Base-by-base conservation (phyloP, 2,797 vertebrate species). In the Argentina silus region DNA sequence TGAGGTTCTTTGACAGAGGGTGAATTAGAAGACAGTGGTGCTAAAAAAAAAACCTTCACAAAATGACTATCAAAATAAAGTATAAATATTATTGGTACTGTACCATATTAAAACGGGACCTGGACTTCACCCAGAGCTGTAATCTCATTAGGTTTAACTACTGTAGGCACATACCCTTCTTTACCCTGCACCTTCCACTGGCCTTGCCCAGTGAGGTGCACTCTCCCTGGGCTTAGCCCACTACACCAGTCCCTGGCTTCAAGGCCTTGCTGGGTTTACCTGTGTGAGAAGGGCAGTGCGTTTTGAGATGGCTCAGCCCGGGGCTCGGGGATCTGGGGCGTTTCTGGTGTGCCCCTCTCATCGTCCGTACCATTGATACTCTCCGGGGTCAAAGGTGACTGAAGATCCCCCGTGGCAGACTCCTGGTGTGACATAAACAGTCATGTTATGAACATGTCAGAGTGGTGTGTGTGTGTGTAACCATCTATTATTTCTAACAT, bases 291-390 rank as follows among this genome's bases (percentile, higher is more conserved):
- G 89, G 94, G 90, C 86, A 97, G 93, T 79, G 95, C 93, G 73
- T 97, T 97, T 89, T 96, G 95, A 79, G 96, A 92, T 78, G 94
- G 93, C 90, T 98, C 96, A 69, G 93, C 88, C 83, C 95, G 92
- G 86, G 94, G 87, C 84, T 96, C 96, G 0, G 88, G 85, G 88
- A 93, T 95, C 88, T 95, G 95, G 0, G 93, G 94, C 53, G 93
- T 88, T 76, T 95, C 94, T 0, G 94, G 93, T 2, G 91, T 44
- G 7, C 19, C 90, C 80, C 94, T 89, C 84, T 96, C 96, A 0
- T 97, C 96, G 7, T 97, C 96, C 0, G 96, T 98, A 21, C 97
- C 97, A 12, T 98, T 99, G 91, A 99, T 94, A 81, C 95, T 97
- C 87, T 97, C 96, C 0, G 96, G 93, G 67, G 95, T 96, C 89